phyloP scores from a whole-genome alignment of 2,888 invertebrate genomes.

The Nemotelus pantherinus region DNA sequence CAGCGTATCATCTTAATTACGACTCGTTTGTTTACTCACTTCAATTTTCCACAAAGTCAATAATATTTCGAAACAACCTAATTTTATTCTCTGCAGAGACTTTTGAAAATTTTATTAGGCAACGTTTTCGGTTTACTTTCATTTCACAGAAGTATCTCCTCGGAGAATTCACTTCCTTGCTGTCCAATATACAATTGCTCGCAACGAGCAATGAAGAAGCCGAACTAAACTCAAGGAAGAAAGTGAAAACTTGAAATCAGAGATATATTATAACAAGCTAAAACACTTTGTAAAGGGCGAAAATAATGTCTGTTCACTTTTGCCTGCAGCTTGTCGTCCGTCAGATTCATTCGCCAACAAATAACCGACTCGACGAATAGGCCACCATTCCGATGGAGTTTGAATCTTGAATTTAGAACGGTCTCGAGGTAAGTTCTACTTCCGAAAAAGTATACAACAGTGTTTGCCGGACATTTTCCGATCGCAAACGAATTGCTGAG shows the following conservation, averaged over 20 bases:
- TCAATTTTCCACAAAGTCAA: not conserved
- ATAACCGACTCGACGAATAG: not conserved
- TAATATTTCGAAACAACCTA: not conserved
- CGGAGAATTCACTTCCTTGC: not conserved
- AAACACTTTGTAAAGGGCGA: not conserved
- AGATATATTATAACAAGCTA: not conserved
- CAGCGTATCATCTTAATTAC: no score
- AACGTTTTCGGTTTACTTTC: not conserved
- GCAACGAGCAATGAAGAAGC: no score
- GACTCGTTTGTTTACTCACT: not conserved
- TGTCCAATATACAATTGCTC: not conserved
- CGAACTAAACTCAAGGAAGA: no score
- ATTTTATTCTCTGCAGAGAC: not conserved
- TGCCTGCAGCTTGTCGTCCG: not conserved
- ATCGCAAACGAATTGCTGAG: not conserved
- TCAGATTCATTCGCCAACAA: not conserved
- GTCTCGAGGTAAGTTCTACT: no score
- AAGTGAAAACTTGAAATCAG: no score
- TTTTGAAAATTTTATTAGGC: not conserved
- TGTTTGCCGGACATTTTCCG: not conserved
- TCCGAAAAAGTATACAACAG: no score
- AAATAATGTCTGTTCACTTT: not conserved
- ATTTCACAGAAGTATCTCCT: not conserved
- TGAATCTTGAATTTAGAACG: no score
- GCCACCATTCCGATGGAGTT: no score